Evolutionary conservation across 1,140 invertebrate genomes (phyloP), one percentile per base, ranked within the genome.

Genomic region (Sycophila sp.): DNA sequence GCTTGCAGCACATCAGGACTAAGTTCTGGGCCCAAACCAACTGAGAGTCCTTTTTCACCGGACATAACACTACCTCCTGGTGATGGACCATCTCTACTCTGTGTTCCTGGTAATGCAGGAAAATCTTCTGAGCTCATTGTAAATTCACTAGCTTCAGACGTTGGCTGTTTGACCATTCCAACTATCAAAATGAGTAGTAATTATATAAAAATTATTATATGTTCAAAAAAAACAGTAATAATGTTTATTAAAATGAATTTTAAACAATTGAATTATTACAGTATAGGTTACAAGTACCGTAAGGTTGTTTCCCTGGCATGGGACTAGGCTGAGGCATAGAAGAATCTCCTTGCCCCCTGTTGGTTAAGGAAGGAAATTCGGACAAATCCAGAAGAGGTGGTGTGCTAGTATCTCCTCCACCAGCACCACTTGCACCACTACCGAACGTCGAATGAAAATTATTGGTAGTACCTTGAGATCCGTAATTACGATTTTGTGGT

Each of bases 41-140:
- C 88, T 58, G 86, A 84, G 76, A 88, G 86, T 70, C 76, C 83
- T 80, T 89, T 90, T 77, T 89, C 89, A 73, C 87, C 87, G 40
- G 85, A 83, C 45, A 67, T 55, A 55, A 86, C 79, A 65, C 82
- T 87, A 26, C 85, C 84, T 38, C 87, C 87, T 4, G 88, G 87
- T 28, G 88, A 88, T 11, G 87, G 83, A 5, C 87, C 87, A 68
- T 88, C 87, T 77, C 88, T 85, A 76, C 86, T 84, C 77, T 88
- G 88, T 76, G 89, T 93, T 83, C 91, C 92, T 69, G 92, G 98
- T 85, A 99, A 89, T 80, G 98, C 98, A 73, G 98, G 98, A 88
- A 99, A 99, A 87, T 99, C 98, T 88, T 99, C 98, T 75, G 93
- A 95, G 76, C 96, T 97, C 91, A 99, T 98, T 74, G 94, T 96